These are phyloP conservation scores for Coracopsis vasa DNA, from an alignment of 2,113 vertebrate species.

Conservation along the genomic window DNA sequence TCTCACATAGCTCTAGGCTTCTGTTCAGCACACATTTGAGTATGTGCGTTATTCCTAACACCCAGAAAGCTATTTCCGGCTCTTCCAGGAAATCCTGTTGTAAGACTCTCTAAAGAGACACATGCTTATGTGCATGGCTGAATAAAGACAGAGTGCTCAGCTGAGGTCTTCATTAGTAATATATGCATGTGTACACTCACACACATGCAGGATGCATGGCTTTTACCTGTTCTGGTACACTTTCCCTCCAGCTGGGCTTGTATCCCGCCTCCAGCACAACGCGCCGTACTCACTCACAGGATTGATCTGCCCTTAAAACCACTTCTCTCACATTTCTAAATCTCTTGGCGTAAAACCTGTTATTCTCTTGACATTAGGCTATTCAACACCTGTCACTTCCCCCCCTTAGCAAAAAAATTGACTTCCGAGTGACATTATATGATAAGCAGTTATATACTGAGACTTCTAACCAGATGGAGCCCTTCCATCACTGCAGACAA, in stretches of 20 bases:
- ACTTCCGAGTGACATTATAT: constrained; percentile 69
- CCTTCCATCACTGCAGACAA: constrained; percentile 62
- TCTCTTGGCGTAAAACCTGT: constrained; percentile 57
- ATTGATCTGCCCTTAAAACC: constrained; percentile 53
- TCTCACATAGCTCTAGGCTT: neutral
- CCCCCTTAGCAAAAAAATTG: constrained; percentile 30
- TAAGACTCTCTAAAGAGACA: neutral
- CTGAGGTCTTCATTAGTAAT: neutral
- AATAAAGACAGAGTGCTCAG: neutral
- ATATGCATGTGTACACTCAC: neutral
- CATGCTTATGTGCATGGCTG: neutral
- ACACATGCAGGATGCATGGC: neutral
- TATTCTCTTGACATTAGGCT: constrained; percentile 66
- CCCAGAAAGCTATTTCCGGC: neutral
- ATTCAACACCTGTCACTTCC: constrained; percentile 67
- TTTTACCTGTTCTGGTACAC: neutral
- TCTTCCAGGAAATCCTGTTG: neutral
- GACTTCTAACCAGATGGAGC: constrained; percentile 64
- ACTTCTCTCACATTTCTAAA: constrained; percentile 67
- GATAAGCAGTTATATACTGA: constrained; percentile 67
- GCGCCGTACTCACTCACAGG: neutral
- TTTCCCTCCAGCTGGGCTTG: neutral
- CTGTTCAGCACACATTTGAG: neutral
- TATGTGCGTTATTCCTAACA: neutral
- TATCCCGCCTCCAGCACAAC: neutral